Evolutionary conservation across 1,140 invertebrate genomes (phyloP).

Genomic region (Drosophila navojoa): DNA sequence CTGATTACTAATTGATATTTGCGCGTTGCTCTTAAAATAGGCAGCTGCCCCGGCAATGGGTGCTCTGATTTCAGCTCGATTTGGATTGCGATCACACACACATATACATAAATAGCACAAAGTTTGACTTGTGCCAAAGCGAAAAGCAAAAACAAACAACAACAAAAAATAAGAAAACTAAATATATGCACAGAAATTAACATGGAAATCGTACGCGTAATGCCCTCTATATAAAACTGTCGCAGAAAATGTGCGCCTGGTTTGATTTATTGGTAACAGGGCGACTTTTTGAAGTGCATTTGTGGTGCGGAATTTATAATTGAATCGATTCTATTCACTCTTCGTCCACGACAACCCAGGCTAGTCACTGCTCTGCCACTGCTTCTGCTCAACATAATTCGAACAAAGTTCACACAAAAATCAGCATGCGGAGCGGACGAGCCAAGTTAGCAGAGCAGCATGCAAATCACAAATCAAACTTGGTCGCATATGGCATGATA

Average conservation of each 20-base stretch:
- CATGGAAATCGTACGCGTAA: slow-evolving; percentile 65
- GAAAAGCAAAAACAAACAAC: neutral
- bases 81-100: slow-evolving; percentile 55
- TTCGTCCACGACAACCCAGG: neutral
- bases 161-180: neutral
- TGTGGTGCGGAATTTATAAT: slow-evolving; percentile 74
- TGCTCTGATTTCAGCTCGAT: slow-evolving; percentile 60
- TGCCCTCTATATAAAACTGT: slow-evolving; percentile 64
- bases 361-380: neutral
- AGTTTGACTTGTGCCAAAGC: slow-evolving; percentile 77
- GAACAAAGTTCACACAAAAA: slow-evolving; percentile 4
- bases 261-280: slow-evolving; percentile 61
- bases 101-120: slow-evolving; percentile 70
- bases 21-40: slow-evolving; percentile 22
- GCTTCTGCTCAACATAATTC: neutral
- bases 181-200: slow-evolving; percentile 60
- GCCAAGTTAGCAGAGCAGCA: neutral
- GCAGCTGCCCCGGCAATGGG: slow-evolving; percentile 29
- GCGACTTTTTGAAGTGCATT: slow-evolving; percentile 54
- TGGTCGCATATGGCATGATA: neutral
- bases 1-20: slow-evolving; percentile 60
- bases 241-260: slow-evolving; percentile 24
- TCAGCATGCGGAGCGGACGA: slow-evolving; percentile 29
- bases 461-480: slow-evolving; percentile 2
- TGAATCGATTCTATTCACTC: slow-evolving; percentile 3